Evolutionary conservation across 2,888 invertebrate species (phyloP).

Genomic region (Pinctada fucata): DNA sequence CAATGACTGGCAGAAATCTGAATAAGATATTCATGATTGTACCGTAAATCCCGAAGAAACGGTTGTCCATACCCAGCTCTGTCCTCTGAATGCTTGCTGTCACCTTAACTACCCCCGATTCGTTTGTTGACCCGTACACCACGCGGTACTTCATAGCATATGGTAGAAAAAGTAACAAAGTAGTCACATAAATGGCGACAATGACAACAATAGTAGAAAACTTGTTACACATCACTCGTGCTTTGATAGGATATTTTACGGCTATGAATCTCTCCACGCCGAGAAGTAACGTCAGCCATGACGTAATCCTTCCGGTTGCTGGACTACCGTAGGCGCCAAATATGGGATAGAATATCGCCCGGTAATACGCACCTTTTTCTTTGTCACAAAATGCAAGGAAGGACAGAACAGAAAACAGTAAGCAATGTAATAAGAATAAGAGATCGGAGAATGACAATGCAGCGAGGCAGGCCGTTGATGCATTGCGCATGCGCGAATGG

Average conservation of each 20-base stretch:
- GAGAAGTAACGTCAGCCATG: slow-evolving; percentile 62
- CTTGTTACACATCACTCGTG: slow-evolving; percentile 61
- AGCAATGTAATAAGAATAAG: slow-evolving; percentile 60
- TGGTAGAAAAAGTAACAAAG: slow-evolving; percentile 64
- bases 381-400: slow-evolving; percentile 55
- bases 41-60: slow-evolving; percentile 61
- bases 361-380: slow-evolving; percentile 46
- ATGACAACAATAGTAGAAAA: slow-evolving; percentile 58
- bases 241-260: slow-evolving; percentile 68
- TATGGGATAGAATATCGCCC: slow-evolving; percentile 57
- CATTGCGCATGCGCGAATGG: slow-evolving; percentile 63
- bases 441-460: slow-evolving; percentile 66
- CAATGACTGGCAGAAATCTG: slow-evolving; percentile 61
- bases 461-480: slow-evolving; percentile 63
- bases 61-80: slow-evolving; percentile 55
- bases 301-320: slow-evolving; percentile 65
- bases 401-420: slow-evolving; percentile 57
- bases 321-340: slow-evolving; percentile 66
- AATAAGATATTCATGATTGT: slow-evolving; percentile 62
- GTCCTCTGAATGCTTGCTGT: slow-evolving; percentile 51
- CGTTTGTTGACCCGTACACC: slow-evolving; percentile 23
- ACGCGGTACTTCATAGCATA: slow-evolving; percentile 62
- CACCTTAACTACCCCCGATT: not conserved
- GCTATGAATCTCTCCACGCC: slow-evolving; percentile 67
- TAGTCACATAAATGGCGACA: slow-evolving; percentile 55